Evolutionary conservation across 37 sponge, comb jelly and placozoan species (phyloP).

Genomic region (Ianthella basta): DNA sequence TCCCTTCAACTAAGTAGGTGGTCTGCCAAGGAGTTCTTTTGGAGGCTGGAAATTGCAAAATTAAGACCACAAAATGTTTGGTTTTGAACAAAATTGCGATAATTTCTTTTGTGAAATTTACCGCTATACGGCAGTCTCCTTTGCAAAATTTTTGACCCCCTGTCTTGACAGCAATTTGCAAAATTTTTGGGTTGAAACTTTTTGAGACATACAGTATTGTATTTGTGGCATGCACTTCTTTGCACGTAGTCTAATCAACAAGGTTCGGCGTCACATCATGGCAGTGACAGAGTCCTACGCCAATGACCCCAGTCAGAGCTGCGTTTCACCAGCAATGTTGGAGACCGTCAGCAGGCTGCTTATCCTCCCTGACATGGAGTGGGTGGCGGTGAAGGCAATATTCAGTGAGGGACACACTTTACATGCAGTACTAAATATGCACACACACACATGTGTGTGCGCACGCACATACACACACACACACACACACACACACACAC

Average conservation of each 20-base stretch:
- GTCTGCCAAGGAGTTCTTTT: no score
- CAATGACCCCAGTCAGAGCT: constrained; percentile 25
- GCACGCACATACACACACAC: constrained; percentile 7
- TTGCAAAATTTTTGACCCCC: no score
- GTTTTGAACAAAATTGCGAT: no score
- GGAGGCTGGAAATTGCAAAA: no score
- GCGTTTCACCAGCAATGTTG: constrained; percentile 57
- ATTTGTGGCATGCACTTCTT: no score
- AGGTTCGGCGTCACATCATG: constrained; percentile 27
- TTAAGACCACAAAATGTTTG: no score
- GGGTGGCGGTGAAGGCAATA: constrained; percentile 28
- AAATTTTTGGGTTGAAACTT: no score
- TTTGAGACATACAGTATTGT: no score
- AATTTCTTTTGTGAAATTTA: no score
- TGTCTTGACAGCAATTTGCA: no score
- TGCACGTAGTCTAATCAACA: neutral
- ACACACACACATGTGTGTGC: neutral
- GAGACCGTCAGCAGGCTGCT: constrained; percentile 66
- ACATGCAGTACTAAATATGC: neutral
- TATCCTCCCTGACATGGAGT: constrained; percentile 62
- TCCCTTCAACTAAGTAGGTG: no score
- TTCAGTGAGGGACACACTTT: neutral
- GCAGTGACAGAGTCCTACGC: constrained; percentile 4
- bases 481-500: constrained; percentile 34
- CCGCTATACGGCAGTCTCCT: no score